Evolutionary conservation across 2,113 vertebrate genomes (phyloP), one percentile per base, ranked within the genome.

Genomic region (Chunga burmeisteri): DNA sequence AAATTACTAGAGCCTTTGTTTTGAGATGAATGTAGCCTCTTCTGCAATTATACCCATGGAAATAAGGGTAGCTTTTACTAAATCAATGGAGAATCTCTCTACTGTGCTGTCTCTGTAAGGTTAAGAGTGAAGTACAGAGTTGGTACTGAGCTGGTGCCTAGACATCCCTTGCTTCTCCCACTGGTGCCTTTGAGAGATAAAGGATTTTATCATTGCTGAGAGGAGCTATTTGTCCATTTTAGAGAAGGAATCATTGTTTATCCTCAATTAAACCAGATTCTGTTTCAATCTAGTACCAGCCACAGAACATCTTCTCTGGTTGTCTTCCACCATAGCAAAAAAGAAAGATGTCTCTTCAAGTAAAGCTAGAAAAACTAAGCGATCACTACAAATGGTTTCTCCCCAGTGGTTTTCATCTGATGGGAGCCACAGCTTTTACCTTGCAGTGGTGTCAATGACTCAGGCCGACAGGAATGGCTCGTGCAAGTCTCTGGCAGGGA

Each of bases 1-100:
- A 38, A n/a, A 66, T 53, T 79, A 92, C 65, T 67, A 79, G 19
- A 93, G 73, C 29, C 42, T 92, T 87, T 96, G 92, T 90, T 90
- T 93, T 61, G 25, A 89, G 38, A 80, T 65, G 65, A 95, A 72
- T 83, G 40, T 23, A 84, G 46, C 19, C 52, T 84, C 79, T 65
- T 94, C 63, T 71, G 16, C 50, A 66, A 89, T 82, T 68, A 72
- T 29, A 78, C 3, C n/a, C 36, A 81, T 29, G 32, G 36, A 88
- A 93, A 86, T 58, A 92, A 81, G 59, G 29, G 40, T 21, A 81
- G 77, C 77, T 90, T 96, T 95, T 74, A 91, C 67, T 72, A 77
- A 88, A 40, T 25, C 59, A 56, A 1, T 63, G 32, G 91, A 70
- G 61, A 95, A 58, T 84, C n/a, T 88, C 78, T 81, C 18, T n/a